A percentile compares a stretch with the other conserved stretches of the same genome.
Conservation (phyloP, 2,113 vertebrate species). For the Podarcis raffonei region DNA sequence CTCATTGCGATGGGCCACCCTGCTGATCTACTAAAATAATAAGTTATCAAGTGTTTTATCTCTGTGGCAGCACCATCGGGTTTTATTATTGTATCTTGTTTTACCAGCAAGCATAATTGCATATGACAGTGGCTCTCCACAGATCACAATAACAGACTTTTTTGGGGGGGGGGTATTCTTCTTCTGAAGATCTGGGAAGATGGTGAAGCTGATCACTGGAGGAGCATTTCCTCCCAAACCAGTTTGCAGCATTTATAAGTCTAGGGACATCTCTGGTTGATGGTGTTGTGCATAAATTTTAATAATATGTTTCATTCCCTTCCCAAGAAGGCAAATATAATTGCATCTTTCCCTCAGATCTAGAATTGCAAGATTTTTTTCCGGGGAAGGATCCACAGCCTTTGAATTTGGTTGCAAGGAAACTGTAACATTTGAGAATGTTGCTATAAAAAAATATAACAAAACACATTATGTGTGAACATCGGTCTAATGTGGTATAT, state of each 20-base stretch:
- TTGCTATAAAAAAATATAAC: not conserved
- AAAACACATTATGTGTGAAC: not conserved
- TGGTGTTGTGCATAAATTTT: not conserved
- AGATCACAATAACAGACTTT: conserved; percentile 18
- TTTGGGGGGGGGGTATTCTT: not conserved
- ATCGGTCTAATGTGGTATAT: not conserved
- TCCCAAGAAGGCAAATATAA: not conserved
- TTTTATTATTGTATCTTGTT: conserved; percentile 60
- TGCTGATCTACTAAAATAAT: conserved; percentile 64
- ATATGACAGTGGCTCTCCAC: conserved; percentile 25
- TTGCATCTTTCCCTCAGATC: not conserved
- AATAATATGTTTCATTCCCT: not conserved
- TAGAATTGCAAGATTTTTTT: not conserved
- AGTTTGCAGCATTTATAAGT: conserved; percentile 37
- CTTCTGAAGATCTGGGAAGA: conserved; percentile 4
- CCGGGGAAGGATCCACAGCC: not conserved
- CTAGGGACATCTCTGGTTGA: not conserved
- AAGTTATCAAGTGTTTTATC: conserved; percentile 51
- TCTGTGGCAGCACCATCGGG: conserved; percentile 45
- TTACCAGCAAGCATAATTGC: conserved; percentile 56
- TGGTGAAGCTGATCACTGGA: not conserved
- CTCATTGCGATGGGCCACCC: conserved; percentile 55
- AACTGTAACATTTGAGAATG: not conserved
- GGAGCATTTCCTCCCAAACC: conserved; percentile 28
- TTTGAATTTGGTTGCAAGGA: not conserved